Percentiles rank a stretch among this genome's conserved stretches.
Evolutionary conservation across 2,797 vertebrate species (phyloP).

Genomic region (Jordanella pulchra): DNA sequence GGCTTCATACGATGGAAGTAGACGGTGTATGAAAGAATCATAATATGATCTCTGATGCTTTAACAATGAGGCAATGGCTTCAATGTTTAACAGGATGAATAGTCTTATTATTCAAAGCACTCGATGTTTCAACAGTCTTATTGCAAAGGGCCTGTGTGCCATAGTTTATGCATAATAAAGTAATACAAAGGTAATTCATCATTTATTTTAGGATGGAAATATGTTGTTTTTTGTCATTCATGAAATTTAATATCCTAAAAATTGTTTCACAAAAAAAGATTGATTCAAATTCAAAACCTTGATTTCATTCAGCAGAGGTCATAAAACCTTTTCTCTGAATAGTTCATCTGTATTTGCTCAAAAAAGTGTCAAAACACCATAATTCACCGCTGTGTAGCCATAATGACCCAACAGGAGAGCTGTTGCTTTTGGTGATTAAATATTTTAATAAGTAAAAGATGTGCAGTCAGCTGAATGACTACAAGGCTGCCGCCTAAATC

Average conservation of each 20-base stretch:
- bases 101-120: too few relatives aligned
- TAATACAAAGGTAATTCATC: too few relatives aligned
- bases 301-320: not conserved
- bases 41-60: too few relatives aligned
- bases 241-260: too few relatives aligned
- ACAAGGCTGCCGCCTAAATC: not conserved
- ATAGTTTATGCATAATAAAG: too few relatives aligned
- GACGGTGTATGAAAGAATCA: too few relatives aligned
- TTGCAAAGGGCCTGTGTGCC: too few relatives aligned
- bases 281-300: not conserved
- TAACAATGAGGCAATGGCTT: too few relatives aligned
- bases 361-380: not conserved
- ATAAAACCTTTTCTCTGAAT: not conserved
- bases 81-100: too few relatives aligned
- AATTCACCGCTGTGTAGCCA: not conserved
- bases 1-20: too few relatives aligned
- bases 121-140: too few relatives aligned
- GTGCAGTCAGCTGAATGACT: not conserved
- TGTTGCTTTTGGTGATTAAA: not conserved
- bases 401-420: not conserved
- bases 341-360: not conserved
- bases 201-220: not conserved
- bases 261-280: not conserved
- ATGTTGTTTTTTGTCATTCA: not conserved
- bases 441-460: not conserved